A percentile compares a stretch with the other conserved stretches of the same genome.
Conservation (phyloP, 2,888 invertebrate genomes). For the Orchesellides sinensis region DNA sequence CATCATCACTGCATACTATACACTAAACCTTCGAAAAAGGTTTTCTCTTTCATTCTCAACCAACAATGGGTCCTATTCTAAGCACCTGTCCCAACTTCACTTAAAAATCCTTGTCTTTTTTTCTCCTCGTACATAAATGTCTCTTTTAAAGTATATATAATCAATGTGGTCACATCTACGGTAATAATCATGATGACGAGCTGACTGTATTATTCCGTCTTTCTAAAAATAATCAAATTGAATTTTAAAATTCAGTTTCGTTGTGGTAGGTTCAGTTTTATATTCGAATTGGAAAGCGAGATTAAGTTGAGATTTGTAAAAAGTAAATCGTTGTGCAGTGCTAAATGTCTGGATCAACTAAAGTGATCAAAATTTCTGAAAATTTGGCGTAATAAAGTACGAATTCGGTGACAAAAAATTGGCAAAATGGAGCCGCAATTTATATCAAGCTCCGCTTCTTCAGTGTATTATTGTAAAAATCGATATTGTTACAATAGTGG, state of each 20-base stretch:
- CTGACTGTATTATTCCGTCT: no score
- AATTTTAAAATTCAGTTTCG: no score
- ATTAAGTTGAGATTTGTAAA: no score
- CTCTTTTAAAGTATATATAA: background rate
- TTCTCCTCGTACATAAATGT: conserved; percentile 33
- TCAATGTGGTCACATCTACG: background rate
- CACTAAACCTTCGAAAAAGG: conserved; percentile 37
- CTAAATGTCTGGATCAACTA: no score
- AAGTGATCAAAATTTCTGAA: background rate
- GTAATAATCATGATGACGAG: background rate
- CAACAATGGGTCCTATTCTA: conserved; percentile 22
- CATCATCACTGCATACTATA: background rate
- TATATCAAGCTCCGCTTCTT: background rate
- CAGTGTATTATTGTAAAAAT: conserved; percentile 9
- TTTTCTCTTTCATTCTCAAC: conserved; percentile 60
- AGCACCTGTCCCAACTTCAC: conserved; percentile 24
- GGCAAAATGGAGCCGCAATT: conserved; percentile 40
- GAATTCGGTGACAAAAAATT: background rate
- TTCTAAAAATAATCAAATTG: no score
- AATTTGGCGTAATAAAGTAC: background rate
- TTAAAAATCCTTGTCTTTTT: conserved; percentile 35
- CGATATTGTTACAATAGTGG: conserved; percentile 1
- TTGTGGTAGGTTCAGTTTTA: no score
- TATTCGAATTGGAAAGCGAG: background rate
- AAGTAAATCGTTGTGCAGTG: no score